phyloP scores from a whole-genome alignment of 2,797 vertebrate genomes.

The Neosilurus mollespiculum region DNA sequence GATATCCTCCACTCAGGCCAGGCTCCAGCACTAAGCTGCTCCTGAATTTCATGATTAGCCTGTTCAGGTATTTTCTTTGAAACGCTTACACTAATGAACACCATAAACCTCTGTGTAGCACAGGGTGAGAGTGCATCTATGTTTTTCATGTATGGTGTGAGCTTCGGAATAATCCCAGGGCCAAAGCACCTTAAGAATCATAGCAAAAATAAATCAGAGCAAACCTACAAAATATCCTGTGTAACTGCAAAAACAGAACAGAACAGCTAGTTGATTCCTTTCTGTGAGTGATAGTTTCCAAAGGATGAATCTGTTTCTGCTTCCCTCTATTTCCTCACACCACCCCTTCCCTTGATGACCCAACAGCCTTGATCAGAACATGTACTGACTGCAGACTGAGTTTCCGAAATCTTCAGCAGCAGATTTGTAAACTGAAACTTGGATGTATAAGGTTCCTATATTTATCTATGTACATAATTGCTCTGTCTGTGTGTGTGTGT shows the following conservation, averaged over 20 bases:
- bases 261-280: not conserved
- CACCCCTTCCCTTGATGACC: slow-evolving; percentile 29
- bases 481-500: not conserved
- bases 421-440: slow-evolving; percentile 23
- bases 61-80: not conserved
- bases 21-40: not conserved
- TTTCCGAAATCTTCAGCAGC: not conserved
- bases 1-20: not conserved
- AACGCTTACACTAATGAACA: not conserved
- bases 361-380: not conserved
- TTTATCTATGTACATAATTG: not conserved
- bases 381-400: not conserved
- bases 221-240: not conserved
- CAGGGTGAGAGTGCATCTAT: slow-evolving; percentile 6
- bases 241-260: not conserved
- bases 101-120: not conserved
- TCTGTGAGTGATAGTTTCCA: slow-evolving; percentile 29
- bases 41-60: not conserved
- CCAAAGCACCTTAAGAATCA: not conserved
- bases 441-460: not conserved
- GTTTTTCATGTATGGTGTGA: not conserved
- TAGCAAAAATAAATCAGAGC: not conserved
- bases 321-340: slow-evolving; percentile 56
- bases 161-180: not conserved
- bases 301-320: slow-evolving; percentile 29